Evolutionary conservation across 1,140 invertebrate species (phyloP).

Genomic region (Cotesia glomerata): DNA sequence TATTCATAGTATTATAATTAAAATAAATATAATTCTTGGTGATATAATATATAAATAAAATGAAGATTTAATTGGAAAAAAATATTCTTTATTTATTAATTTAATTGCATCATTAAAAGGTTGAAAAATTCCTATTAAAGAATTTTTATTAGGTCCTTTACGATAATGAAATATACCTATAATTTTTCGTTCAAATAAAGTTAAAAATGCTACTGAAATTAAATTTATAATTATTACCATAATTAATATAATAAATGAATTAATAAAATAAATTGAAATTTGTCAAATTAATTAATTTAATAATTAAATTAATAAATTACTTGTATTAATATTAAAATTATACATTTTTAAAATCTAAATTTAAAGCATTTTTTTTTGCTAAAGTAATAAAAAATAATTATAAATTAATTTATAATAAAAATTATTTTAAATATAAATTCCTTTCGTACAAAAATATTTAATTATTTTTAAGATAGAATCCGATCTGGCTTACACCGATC

Average conservation of each 20-base stretch:
- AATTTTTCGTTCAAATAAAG: slow-evolving; percentile 72
- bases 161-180: slow-evolving; percentile 74
- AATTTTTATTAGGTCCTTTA: slow-evolving; percentile 73
- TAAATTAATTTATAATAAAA: slow-evolving; percentile 39
- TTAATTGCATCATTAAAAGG: slow-evolving; percentile 74
- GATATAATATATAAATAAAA: slow-evolving; percentile 65
- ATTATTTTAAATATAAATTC: slow-evolving; percentile 59
- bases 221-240: slow-evolving; percentile 64
- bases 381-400: too few species aligned
- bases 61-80: slow-evolving; percentile 61
- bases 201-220: slow-evolving; percentile 71
- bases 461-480: slow-evolving; percentile 70
- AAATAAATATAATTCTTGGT: slow-evolving; percentile 66
- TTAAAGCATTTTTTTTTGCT: too few species aligned
- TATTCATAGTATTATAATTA: slow-evolving; percentile 65
- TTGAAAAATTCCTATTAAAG: slow-evolving; percentile 68
- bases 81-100: slow-evolving; percentile 69
- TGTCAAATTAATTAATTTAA: too few species aligned
- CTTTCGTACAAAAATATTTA: slow-evolving; percentile 73
- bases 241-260: slow-evolving; percentile 56
- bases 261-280: slow-evolving; percentile 49
- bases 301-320: too few species aligned
- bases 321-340: too few species aligned
- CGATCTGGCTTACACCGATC: slow-evolving; percentile 75
- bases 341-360: too few species aligned